These are phyloP conservation scores for Caretta caretta DNA, from an alignment of 2,113 vertebrate species.

Conservation along the genomic window DNA sequence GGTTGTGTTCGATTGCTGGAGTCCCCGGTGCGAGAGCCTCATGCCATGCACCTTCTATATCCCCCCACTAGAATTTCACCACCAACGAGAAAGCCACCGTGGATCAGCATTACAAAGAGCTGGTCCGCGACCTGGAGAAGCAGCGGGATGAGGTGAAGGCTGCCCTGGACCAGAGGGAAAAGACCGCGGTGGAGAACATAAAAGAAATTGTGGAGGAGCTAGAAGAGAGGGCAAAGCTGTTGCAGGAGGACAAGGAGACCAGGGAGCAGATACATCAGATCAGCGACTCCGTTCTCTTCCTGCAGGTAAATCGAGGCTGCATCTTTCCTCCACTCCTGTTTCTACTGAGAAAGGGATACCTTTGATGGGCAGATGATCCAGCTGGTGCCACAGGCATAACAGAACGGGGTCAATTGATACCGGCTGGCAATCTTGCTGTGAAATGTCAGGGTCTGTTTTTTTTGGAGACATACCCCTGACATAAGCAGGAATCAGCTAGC, in stretches of 20 bases:
- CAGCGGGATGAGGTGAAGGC: slow-evolving; percentile 84
- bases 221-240: slow-evolving; percentile 80
- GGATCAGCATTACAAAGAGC: slow-evolving; percentile 85
- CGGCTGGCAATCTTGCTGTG: background rate
- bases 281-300: slow-evolving; percentile 84
- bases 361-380: background rate
- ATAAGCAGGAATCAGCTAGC: background rate
- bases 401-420: background rate
- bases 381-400: rapidly evolving
- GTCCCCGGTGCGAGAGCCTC: background rate
- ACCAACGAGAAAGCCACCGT: slow-evolving; percentile 83
- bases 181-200: slow-evolving; percentile 80
- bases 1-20: too few relatives aligned
- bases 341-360: rapidly evolving
- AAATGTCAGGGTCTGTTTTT: background rate
- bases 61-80: slow-evolving; percentile 78
- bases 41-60: background rate
- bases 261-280: slow-evolving; percentile 84
- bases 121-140: slow-evolving; percentile 83
- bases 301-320: slow-evolving; percentile 74
- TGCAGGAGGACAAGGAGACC: slow-evolving; percentile 83
- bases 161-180: slow-evolving; percentile 81
- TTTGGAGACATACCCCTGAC: background rate
- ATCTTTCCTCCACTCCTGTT: background rate
- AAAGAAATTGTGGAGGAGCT: slow-evolving; percentile 82